Conservation (phyloP, 2,113 vertebrate species). For the Typhlomys cinereus region DNA sequence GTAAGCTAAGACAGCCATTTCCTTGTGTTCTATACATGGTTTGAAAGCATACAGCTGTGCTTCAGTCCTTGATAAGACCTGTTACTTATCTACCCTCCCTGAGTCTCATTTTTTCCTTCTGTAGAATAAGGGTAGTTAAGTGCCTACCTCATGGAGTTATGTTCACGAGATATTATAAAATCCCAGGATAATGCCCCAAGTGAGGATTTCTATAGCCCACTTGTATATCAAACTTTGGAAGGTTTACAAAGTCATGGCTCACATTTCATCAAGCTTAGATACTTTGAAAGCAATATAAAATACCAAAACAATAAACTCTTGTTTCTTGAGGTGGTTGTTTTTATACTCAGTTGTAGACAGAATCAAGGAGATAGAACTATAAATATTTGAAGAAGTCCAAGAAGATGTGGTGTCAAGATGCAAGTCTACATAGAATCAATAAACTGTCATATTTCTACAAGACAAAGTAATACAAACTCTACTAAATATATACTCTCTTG, state of each 20-base stretch:
- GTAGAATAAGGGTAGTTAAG: too few relatives aligned
- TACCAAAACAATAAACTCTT: background rate
- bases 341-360: conserved; percentile 37
- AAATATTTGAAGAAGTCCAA: background rate
- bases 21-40: too few relatives aligned
- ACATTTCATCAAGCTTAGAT: background rate
- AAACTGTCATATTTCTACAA: conserved; percentile 41
- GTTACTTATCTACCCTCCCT: too few relatives aligned
- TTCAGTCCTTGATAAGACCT: too few relatives aligned
- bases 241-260: conserved; percentile 19
- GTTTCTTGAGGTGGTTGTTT: background rate
- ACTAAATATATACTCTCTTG: conserved; percentile 4
- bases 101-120: too few relatives aligned
- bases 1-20: too few relatives aligned
- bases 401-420: background rate
- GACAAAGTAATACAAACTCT: background rate
- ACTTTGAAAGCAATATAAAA: background rate
- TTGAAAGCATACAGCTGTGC: too few relatives aligned
- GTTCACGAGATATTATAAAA: too few relatives aligned
- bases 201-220: too few relatives aligned
- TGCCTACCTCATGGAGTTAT: too few relatives aligned
- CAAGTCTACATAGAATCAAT: background rate
- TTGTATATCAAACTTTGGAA: too few relatives aligned
- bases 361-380: background rate
- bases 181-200: too few relatives aligned